Evolutionary conservation across 2,113 vertebrate species (phyloP), one percentile per base, ranked within the genome.

Genomic region (Istiophorus platypterus): DNA sequence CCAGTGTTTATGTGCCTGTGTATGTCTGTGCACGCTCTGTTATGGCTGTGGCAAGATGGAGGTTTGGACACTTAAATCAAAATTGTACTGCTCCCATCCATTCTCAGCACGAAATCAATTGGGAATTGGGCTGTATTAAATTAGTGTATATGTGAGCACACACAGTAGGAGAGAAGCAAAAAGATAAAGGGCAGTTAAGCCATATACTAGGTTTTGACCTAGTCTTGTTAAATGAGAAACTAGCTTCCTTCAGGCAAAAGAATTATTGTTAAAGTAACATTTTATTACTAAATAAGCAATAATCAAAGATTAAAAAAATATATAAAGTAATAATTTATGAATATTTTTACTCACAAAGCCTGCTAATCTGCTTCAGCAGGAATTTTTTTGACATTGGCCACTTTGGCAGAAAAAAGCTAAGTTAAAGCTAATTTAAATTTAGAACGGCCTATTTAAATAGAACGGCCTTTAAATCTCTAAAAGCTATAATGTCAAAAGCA

Each of bases 61-160:
- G 47, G 83, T 63, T 59, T n/a, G 72, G 49, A 31, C 29, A 59
- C 73, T 70, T 82, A 70, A 61, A 74, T 75, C 76, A 49, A 66
- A 80, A 78, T 63, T 37, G 69, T 68, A 22, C 34, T 4, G 0
- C 37, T 34, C 71, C 77, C 80, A 63, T 83, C 66, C 56, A 22
- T 80, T 63, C 14, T 45, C 59, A 24, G 18, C 47, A 47, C 52
- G 63, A 26, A 70, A 18, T 69, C 62, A 31, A 34, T 34, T 34
- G 31, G 31, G 31, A 34, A 34, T 4, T 34, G 31, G 31, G 3
- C 31, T 34, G 31, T 34, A 34, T 34, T 34, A 34, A 34, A 34
- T 34, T 34, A 34, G 3, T 34, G 31, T 34, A 34, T 34, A 34
- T 34, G 31, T 34, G 31, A 34, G 31, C 31, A 34, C 31, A 34